These are phyloP conservation scores for Macquaria ambigua DNA, from an alignment of 2,113 vertebrate species.

Conservation along the genomic window DNA sequence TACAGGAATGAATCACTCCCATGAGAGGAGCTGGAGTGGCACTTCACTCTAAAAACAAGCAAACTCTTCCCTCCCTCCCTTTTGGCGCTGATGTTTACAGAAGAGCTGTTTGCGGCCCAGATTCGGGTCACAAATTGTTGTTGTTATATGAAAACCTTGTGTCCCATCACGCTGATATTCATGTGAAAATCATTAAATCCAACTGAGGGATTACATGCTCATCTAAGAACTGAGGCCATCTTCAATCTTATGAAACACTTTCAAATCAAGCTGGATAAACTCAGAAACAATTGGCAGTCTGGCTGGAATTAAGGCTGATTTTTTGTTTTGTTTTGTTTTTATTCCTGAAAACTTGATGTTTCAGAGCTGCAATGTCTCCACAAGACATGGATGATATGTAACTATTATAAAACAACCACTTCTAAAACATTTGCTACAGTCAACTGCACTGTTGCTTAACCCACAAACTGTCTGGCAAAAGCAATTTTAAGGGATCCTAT, in stretches of 20 bases:
- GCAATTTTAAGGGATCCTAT: not conserved
- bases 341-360: slow-evolving; percentile 24
- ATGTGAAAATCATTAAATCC: slow-evolving; percentile 29
- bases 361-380: slow-evolving; percentile 29
- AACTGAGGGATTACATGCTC: slow-evolving; percentile 17
- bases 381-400: slow-evolving; percentile 3
- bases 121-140: slow-evolving; percentile 40
- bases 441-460: slow-evolving; percentile 3
- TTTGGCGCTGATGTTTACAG: slow-evolving; percentile 35
- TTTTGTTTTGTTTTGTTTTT: not conserved
- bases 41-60: slow-evolving; percentile 61
- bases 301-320: not conserved
- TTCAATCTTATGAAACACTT: slow-evolving; percentile 30
- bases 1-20: slow-evolving; percentile 60
- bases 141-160: slow-evolving; percentile 44
- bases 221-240: slow-evolving; percentile 10
- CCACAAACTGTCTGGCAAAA: slow-evolving; percentile 27
- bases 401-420: slow-evolving; percentile 32
- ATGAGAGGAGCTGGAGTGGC: slow-evolving; percentile 58
- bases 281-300: not conserved
- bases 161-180: slow-evolving; percentile 2
- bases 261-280: slow-evolving; percentile 39
- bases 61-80: slow-evolving; percentile 48
- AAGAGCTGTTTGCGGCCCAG: slow-evolving; percentile 28
- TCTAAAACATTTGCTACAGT: not conserved